Base-by-base conservation (phyloP, 2,888 invertebrate genomes). In the Hirudinaria manillensis region DNA sequence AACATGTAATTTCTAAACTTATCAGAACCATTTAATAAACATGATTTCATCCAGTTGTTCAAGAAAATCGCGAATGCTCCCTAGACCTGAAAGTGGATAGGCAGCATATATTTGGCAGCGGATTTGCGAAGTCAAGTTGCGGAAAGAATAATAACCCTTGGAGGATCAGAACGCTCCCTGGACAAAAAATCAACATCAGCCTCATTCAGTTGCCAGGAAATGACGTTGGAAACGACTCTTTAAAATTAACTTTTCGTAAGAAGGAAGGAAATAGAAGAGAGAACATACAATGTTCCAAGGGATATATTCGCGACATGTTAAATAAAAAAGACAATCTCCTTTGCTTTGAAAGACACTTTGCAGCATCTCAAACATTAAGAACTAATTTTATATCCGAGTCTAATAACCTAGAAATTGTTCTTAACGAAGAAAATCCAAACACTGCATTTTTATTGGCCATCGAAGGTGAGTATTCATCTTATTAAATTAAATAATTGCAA, bases 171-270 rank as follows among this genome's bases (percentile, higher is more conserved):
- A 27, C 73, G 21, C 34, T 73, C 36, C 55, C 32, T 13, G 73
- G 73, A 16, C 73, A 73, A 65, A 51, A 56, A 36, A 73, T 73
- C 61, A 73, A 73, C 65, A 65, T 73, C 34, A 56, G 36, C 19
- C 61, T 73, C 29, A 61, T 73, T 21, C 73, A 73, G 29, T 68
- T 68, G 13, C 32, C n/a, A 32, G 32, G n/a, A 68, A 13, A n/a
- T 32, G 32, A 21, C 13, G n/a, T 34, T 32, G 68, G 24, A 61
- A 61, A 24, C 24, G 13, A 24, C 10, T 61, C 61, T 61, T 61
- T 61, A 3, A 61, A 24, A 19, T 61, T 61, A 24, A 29, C 7
- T 61, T 61, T 61, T 61, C 3, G 19, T 21, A 61, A 61, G 0
- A 45, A 10, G 45, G 13, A 45, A 45, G 16, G 3, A 45, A 16